Base-by-base conservation (phyloP, 2,888 invertebrate genomes). In the Phortica okadai region DNA sequence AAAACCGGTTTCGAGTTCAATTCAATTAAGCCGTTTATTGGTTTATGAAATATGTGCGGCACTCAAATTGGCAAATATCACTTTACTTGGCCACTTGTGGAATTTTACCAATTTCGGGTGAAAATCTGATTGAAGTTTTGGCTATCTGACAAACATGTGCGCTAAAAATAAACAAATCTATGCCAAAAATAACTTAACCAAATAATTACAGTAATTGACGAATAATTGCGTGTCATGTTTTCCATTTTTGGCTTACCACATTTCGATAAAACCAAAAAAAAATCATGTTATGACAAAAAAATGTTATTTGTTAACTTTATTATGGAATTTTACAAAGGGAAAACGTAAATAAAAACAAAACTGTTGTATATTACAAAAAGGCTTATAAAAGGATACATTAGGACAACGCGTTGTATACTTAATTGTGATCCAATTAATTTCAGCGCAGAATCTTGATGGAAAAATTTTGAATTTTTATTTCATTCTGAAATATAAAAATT, bases 1-100 rank as follows among this genome's bases (percentile, higher is more conserved):
- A 66, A 42, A 66, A 66, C 66, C 42, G 66, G 66, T 66, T 66
- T 66, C 66, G 6, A 62, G 25, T 66, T 41, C 66, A 66, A 66
- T 41, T 8, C 42, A 66, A 66, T 66, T 66, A 42, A 41, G 66
- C 66, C 2, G 66, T 41, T 42, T 66, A 25, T 62, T 62, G 62
- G 25, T 16, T 56, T 56, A 56, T 16, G 56, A 56, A 14, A 56
- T 56, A 6, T 50, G 50, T 50, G 50, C 50, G 10, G 2, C 50
- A 50, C 8, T 14, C 50, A 50, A 50, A 50, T 50, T 50, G 50
- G 50, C 50, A 14, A 33, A 33, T 33, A 33, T 33, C 33, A 33
- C 33, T 33, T 33, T 1, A 14, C 50, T 50, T 50, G 50, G 10
- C 50, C 6, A 50, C 14, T 50, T 50, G 50, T 50, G 50, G 50